Evolutionary conservation across 2,113 vertebrate genomes (phyloP).

Genomic region (Peucedramus taeniatus): DNA sequence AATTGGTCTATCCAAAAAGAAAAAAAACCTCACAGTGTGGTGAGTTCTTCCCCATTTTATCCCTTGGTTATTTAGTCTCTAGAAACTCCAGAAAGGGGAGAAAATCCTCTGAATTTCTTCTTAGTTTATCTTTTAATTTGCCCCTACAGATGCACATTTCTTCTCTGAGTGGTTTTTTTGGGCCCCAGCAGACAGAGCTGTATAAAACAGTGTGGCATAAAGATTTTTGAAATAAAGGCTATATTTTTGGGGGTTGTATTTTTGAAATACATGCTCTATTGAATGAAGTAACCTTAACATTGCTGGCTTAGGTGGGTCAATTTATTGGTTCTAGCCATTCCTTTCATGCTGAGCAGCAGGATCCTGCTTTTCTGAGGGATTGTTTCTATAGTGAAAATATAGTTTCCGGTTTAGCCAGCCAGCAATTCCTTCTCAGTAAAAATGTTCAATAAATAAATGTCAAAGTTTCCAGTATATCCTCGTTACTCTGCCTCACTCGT

Average conservation of each 20-base stretch:
- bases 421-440: conserved; percentile 43
- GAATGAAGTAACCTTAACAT: background rate
- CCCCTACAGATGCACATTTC: background rate
- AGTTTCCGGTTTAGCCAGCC: conserved; percentile 31
- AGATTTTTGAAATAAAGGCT: background rate
- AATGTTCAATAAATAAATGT: conserved; percentile 67
- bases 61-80: background rate
- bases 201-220: background rate
- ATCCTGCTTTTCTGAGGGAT: background rate
- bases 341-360: conserved; percentile 30
- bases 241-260: background rate
- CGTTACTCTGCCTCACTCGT: conserved; percentile 26
- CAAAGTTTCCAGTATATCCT: conserved; percentile 54
- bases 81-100: background rate
- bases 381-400: conserved; percentile 38
- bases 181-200: background rate
- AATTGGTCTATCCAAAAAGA: background rate
- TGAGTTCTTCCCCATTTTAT: background rate
- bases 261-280: background rate
- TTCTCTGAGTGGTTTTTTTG: background rate
- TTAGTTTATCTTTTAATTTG: background rate
- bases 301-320: background rate
- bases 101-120: background rate
- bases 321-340: conserved; percentile 2
- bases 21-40: background rate